Base-by-base conservation (phyloP, 1,140 invertebrate species). In the Protaetia brevitarsis region DNA sequence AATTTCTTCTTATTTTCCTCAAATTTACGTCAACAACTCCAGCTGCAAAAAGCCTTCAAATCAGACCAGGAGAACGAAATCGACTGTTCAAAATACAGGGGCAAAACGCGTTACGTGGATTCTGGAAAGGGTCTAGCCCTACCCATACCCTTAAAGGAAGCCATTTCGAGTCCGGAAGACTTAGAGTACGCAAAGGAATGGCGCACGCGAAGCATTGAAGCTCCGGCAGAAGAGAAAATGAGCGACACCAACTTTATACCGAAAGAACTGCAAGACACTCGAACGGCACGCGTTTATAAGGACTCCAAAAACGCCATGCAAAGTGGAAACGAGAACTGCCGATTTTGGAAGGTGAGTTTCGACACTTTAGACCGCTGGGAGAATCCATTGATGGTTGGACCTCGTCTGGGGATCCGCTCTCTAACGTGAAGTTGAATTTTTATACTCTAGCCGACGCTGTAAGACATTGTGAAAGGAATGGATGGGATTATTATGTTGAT, bases 351-450 rank as follows among this genome's bases (percentile, higher is more conserved):
- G 21, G 13, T 62, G 4, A 23, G n/a, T 13, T 62, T 34, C 19
- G 60, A 36, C 11, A 13, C n/a, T 2, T 5, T 7, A n/a, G 19
- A 21, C 13, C 27, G 31, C 8, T 62, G 29, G 29, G 60, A 62
- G 29, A 31, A 62, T 31, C 31, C 60, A 0, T 16, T 34, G 2
- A 34, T 62, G 29, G 60, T 30, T 62, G 60, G 60, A 34, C 29
- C 5, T 31, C 60, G 0, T 23, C 1, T 1, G 29, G 29, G n/a
- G 60, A 62, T 36, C 16, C 60, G 5, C 8, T 62, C 4, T 62
- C 60, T 16, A 34, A 34, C n/a, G 31, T 62, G n/a, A 34, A 34
- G 10, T 62, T 62, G 29, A 10, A 31, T 36, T 62, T 62, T 62
- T 26, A 7, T 10, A 34, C 60, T 3, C 10, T 34, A 10, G 31